A percentile compares a stretch with the other conserved stretches of the same genome.
Conservation (phyloP, 2,888 invertebrate genomes). For the Eutolmus rufibarbis region DNA sequence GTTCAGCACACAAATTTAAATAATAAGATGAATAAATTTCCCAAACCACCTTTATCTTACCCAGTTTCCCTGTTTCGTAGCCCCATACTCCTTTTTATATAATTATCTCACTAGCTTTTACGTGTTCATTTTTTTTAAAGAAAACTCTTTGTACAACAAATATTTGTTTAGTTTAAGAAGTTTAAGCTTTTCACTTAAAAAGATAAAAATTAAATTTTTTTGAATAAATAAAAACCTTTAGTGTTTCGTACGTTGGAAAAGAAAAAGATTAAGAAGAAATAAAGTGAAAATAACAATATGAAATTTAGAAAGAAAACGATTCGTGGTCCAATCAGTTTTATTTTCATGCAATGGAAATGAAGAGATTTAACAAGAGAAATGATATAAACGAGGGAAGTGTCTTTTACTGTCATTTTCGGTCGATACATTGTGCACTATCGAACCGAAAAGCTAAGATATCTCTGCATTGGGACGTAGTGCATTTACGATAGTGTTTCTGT, state of each 20-base stretch:
- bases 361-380: neutral
- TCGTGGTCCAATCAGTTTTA: neutral
- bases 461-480: neutral
- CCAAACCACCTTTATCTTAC: neutral
- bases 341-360: slow-evolving; percentile 2
- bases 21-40: neutral
- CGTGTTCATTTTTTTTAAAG: slow-evolving; percentile 29
- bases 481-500: neutral
- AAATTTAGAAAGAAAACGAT: neutral
- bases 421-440: neutral
- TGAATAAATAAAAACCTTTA: neutral
- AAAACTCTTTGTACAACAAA: slow-evolving; percentile 13
- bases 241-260: neutral
- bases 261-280: neutral
- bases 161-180: slow-evolving; percentile 10
- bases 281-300: neutral
- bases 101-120: slow-evolving; percentile 34
- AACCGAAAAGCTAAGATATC: neutral
- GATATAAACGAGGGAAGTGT: neutral
- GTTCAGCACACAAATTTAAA: slow-evolving; percentile 83
- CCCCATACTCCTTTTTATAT: slow-evolving; percentile 23
- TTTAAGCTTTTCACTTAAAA: slow-evolving; percentile 26
- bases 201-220: neutral
- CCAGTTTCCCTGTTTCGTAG: neutral
- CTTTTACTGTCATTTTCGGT: neutral